phyloP scores from a whole-genome alignment of 1,140 invertebrate genomes.

The Lysiphlebus fabarum region DNA sequence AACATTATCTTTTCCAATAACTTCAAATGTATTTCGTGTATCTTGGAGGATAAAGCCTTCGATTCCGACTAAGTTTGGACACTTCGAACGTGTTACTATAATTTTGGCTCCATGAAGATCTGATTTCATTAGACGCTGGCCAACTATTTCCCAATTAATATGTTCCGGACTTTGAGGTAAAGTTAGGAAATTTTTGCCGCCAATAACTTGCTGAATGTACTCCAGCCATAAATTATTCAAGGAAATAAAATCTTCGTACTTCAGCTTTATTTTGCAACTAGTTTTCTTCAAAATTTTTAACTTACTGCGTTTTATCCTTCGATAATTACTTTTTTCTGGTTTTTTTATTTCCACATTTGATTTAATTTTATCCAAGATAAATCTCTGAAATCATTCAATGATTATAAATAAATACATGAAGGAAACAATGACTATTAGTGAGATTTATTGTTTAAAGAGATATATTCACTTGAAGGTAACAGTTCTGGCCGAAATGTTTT shows the following conservation, averaged over 20 bases:
- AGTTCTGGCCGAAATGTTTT: too few species aligned
- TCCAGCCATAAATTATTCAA: slow-evolving; percentile 69
- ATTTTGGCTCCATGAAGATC: slow-evolving; percentile 77
- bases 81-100: slow-evolving; percentile 64
- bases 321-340: slow-evolving; percentile 49
- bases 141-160: slow-evolving; percentile 60
- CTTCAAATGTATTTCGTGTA: slow-evolving; percentile 73
- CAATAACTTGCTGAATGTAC: slow-evolving; percentile 61
- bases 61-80: slow-evolving; percentile 63
- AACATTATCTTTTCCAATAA: slow-evolving; percentile 64
- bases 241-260: slow-evolving; percentile 63
- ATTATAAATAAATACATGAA: neutral
- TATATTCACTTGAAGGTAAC: too few species aligned
- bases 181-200: slow-evolving; percentile 34
- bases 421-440: neutral
- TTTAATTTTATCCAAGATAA: slow-evolving; percentile 49
- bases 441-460: neutral
- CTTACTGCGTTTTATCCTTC: slow-evolving; percentile 59
- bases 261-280: slow-evolving; percentile 54
- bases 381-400: slow-evolving; percentile 37
- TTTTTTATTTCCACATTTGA: slow-evolving; percentile 43
- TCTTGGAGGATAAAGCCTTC: slow-evolving; percentile 74
- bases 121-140: slow-evolving; percentile 67
- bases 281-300: slow-evolving; percentile 61
- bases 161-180: slow-evolving; percentile 35